Evolutionary conservation across 2,888 invertebrate genomes (phyloP), one percentile per base, ranked within the genome.

Genomic region (Drosophila peninsularis): DNA sequence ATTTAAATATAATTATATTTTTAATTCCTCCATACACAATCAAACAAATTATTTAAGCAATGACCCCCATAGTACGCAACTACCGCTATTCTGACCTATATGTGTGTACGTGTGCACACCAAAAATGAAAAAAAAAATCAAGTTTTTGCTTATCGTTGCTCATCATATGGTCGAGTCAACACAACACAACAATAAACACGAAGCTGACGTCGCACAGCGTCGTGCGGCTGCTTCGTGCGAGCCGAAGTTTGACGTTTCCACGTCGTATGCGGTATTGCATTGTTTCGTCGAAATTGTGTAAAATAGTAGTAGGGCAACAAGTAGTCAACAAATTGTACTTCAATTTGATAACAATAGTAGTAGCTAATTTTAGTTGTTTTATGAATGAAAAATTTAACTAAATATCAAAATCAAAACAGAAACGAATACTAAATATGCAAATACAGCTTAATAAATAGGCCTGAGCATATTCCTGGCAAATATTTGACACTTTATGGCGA

Each of bases 201-300:
- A 72, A 66, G 71, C 41, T 65, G 66, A 72, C 71, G 69, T 75
- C 55, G 83, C 68, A 61, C 42, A 53, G 50, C 76, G 65, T 71
- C 82, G 82, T 62, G 63, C 27, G 55, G 21, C 14, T 34, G 49
- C 62, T 65, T 86, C 86, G 86, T 58, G 63, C 14, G 36, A 27
- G 41, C 78, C 85, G 85, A 86, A 86, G 89, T 86, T 80, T 89
- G 90, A 86, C 85, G 47, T 85, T 88, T 84, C 88, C 85, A 86
- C 85, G 85, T 86, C 68, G 86, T 64, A 68, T 67, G 64, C 71
- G 75, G 52, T 58, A 42, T 63, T 49, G 45, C 52, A 60, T 45
- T 58, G 37, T 72, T 66, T 76, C 24, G 82, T 73, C 69, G 71
- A 64, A 65, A 50, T 37, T 24, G 66, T 64, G 52, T 49, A 21